phyloP scores from a whole-genome alignment of 2,888 invertebrate genomes.

The Beris chalybata region DNA sequence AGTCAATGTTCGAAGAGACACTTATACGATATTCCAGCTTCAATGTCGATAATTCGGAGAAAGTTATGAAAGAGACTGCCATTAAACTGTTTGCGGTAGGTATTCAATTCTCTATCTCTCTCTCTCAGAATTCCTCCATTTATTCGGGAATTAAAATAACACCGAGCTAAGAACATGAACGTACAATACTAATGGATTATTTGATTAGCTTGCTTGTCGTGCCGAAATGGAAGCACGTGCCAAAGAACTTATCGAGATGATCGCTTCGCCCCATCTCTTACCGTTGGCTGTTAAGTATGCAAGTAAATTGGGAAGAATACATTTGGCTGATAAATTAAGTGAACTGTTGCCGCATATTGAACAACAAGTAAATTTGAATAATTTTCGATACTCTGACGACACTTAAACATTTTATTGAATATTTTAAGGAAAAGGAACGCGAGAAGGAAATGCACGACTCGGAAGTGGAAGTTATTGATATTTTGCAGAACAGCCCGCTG shows the following conservation, averaged over 20 bases:
- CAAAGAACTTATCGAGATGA: slow-evolving; percentile 79
- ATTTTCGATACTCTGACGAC: background rate
- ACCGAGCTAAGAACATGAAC: background rate
- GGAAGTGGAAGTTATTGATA: slow-evolving; percentile 44
- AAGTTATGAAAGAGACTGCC: slow-evolving; percentile 73
- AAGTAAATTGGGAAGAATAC: slow-evolving; percentile 71
- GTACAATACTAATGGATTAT: slow-evolving; percentile 9
- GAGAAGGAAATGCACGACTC: slow-evolving; percentile 47
- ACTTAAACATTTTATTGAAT: background rate
- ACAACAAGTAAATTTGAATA: slow-evolving; percentile 44
- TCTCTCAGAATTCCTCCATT: background rate
- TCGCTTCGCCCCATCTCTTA: slow-evolving; percentile 75
- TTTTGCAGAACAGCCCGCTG: slow-evolving; percentile 43
- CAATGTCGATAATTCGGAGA: slow-evolving; percentile 65
- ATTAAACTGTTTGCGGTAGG: slow-evolving; percentile 87
- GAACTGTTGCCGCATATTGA: slow-evolving; percentile 60
- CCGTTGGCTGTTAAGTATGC: slow-evolving; percentile 90
- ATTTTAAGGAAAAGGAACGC: slow-evolving; percentile 45
- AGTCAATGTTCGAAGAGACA: slow-evolving; percentile 77
- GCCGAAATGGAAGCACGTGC: slow-evolving; percentile 84
- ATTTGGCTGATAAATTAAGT: slow-evolving; percentile 76
- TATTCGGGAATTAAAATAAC: background rate
- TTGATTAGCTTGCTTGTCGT: slow-evolving; percentile 75
- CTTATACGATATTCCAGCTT: slow-evolving; percentile 67
- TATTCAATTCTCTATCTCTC: slow-evolving; percentile 40